Base-by-base conservation (phyloP, 2,888 invertebrate species). In the Bibio marci region DNA sequence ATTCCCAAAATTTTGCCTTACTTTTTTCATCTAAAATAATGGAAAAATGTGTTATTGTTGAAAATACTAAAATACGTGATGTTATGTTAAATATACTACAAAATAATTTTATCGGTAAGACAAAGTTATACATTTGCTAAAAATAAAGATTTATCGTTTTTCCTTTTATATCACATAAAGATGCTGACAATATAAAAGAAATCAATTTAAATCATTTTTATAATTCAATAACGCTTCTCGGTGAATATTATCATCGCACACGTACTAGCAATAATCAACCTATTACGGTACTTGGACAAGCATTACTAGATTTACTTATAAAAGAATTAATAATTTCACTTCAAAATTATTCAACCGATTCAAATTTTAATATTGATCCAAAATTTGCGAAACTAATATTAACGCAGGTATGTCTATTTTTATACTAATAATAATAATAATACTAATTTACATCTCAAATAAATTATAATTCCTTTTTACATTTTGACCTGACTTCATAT, bases 201-300 rank as follows among this genome's bases (percentile, higher is more conserved):
- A 52, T 57, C 32, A 53, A 59, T 42, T 57, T 54, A 41, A 53
- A 56, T 41, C 52, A 56, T 18, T 51, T 62, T 15, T 62, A 60
- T 41, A 62, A 62, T 43, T 62, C 62, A 1, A 58, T 62, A 40
- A 61, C 58, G 13, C 45, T 62, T 18, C 45, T 62, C 19, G 62
- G 62, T 22, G 62, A 62, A 48, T 62, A 60, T 43, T 62, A 59
- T 43, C 56, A 61, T 44, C 55, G 61, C 28, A 58, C 59, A 8
- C 54, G 60, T 19, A 44, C 59, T 40, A 54, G n/a, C n/a, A n/a
- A 55, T 3, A 52, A 56, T 41, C 47, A 51, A 7, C 59, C 61
- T 2, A 60, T 62, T 4, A 52, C 52, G 3, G 58, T 62, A 32
- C 44, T 62, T 27, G 62, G 59, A 3, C 50, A 57, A 43, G 59